These are phyloP conservation scores for Stegodyphus dumicola DNA, from an alignment of 1,140 invertebrate species.

Conservation along the genomic window DNA sequence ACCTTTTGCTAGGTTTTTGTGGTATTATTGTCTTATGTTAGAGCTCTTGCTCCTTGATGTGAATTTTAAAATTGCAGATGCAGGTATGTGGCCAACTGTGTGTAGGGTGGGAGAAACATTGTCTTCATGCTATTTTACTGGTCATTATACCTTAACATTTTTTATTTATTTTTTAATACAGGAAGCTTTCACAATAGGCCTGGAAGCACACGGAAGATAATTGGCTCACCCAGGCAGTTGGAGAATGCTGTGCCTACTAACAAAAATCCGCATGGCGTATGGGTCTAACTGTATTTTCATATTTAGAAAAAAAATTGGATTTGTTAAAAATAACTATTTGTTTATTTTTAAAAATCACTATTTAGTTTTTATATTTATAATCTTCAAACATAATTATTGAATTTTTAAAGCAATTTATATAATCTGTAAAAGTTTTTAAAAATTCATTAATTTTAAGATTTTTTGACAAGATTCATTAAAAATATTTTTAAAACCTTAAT, in stretches of 20 bases:
- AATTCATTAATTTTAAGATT: neutral
- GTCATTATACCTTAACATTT: neutral
- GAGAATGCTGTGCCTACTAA: conserved; percentile 93
- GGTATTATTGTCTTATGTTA: no score
- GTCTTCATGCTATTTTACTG: no score
- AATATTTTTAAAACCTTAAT: no score
- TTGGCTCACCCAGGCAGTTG: conserved; percentile 88
- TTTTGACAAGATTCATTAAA: neutral
- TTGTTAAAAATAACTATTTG: neutral
- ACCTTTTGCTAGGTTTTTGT: no score
- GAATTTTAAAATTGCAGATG: no score
- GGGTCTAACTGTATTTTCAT: conserved; percentile 76
- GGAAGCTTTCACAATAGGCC: conserved; percentile 79
- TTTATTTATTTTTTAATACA: conserved; percentile 65
- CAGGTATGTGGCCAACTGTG: no score
- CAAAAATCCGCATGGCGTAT: conserved; percentile 95
- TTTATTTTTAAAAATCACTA: neutral
- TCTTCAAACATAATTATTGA: neutral
- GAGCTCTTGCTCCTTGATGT: no score
- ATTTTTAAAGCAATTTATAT: neutral
- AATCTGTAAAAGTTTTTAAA: neutral
- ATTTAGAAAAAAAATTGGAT: neutral
- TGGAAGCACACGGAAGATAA: conserved; percentile 87
- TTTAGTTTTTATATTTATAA: neutral
- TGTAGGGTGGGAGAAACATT: no score